Conservation (phyloP, 2,888 invertebrate genomes). For the Smittia aterrima region DNA sequence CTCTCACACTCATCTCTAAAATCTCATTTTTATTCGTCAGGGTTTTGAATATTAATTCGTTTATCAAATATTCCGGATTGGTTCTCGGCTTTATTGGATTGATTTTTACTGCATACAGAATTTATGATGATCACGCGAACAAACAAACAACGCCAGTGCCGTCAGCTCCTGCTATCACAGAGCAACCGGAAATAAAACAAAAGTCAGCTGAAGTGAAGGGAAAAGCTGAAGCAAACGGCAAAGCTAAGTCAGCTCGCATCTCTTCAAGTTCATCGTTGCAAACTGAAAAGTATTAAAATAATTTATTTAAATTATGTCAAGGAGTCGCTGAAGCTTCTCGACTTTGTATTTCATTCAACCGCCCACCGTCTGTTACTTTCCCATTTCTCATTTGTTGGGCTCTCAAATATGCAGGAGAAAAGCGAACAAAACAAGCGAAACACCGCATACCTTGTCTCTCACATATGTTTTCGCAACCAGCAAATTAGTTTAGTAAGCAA, state of each 20-base stretch:
- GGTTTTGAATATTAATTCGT: slow-evolving; percentile 10
- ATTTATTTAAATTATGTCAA: no score
- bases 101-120: not conserved
- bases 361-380: no score
- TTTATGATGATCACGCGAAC: not conserved
- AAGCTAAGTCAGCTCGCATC: not conserved
- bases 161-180: not conserved
- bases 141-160: not conserved
- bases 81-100: slow-evolving; percentile 1
- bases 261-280: not conserved
- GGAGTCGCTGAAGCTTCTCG: not conserved
- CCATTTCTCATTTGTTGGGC: no score
- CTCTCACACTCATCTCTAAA: not conserved
- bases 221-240: not conserved
- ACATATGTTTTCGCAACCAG: slow-evolving; percentile 17
- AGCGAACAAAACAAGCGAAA: not conserved
- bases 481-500: slow-evolving; percentile 24
- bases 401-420: slow-evolving; percentile 12
- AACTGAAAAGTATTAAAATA: slow-evolving; percentile 23
- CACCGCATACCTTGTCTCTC: slow-evolving; percentile 14
- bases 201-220: not conserved
- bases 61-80: not conserved
- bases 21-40: not conserved
- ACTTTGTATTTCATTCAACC: no score
- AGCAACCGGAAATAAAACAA: not conserved